Conservation (phyloP, 2,888 invertebrate genomes). For the Lasioglossum morio region DNA sequence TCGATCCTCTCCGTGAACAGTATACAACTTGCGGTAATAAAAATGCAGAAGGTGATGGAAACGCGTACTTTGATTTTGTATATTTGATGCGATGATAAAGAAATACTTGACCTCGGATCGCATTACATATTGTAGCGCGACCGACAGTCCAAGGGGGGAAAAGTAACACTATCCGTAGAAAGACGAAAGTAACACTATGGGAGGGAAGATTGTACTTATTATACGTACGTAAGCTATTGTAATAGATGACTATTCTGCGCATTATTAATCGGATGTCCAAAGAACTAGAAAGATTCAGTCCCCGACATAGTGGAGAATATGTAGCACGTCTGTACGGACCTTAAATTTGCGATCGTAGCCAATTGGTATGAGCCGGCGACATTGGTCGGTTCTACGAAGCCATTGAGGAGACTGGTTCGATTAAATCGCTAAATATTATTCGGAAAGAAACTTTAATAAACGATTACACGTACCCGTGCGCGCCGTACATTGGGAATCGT, state of each 20-base stretch:
- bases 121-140: no score
- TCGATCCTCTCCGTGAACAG: no score
- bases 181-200: no score
- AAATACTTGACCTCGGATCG: no score
- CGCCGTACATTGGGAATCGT: background rate
- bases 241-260: background rate
- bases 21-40: no score
- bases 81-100: no score
- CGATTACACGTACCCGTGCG: background rate
- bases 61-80: no score
- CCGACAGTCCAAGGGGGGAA: no score
- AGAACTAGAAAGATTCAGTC: no score
- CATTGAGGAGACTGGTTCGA: background rate
- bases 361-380: background rate
- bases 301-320: background rate
- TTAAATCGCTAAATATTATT: background rate
- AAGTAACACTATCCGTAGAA: no score
- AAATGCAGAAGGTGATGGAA: no score
- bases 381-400: background rate
- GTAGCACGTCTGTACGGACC: background rate
- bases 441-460: background rate
- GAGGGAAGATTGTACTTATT: no score
- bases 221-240: background rate
- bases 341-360: background rate
- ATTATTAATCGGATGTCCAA: background rate